Conservation (phyloP, 2,888 invertebrate genomes). For the Drosophila niveifrons region DNA sequence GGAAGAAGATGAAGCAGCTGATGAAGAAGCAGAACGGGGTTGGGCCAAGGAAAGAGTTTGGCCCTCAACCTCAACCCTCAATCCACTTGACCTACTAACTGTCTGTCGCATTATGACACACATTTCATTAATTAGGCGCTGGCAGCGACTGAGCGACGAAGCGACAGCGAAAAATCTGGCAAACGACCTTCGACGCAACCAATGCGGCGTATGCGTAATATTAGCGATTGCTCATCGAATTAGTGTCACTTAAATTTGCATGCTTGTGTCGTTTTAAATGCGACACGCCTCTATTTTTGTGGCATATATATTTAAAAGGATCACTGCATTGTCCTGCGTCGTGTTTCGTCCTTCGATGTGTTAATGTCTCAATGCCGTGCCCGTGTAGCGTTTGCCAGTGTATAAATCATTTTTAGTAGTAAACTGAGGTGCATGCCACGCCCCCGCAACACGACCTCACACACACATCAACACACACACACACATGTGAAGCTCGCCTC, state of each 20-base stretch:
- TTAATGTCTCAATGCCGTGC: conserved; percentile 78
- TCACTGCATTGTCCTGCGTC: neutral
- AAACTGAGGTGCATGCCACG: conserved; percentile 70
- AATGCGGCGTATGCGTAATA: conserved; percentile 74
- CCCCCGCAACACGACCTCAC: conserved; percentile 57
- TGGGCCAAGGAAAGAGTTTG: conserved; percentile 62
- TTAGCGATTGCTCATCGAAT: conserved; percentile 61
- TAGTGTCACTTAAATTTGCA: conserved; percentile 59
- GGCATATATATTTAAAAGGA: conserved; percentile 36
- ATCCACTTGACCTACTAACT: conserved; percentile 78
- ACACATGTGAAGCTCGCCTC: conserved; percentile 21
- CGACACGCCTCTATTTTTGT: conserved; percentile 18
- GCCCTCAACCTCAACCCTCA: conserved; percentile 68
- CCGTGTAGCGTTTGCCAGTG: conserved; percentile 59
- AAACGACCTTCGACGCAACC: conserved; percentile 48
- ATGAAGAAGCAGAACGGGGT: conserved; percentile 1
- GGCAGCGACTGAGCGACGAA: conserved; percentile 26
- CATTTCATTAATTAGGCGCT: conserved; percentile 78
- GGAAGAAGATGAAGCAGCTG: too few relatives aligned
- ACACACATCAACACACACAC: conserved; percentile 21
- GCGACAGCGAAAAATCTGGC: conserved; percentile 24
- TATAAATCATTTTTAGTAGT: conserved; percentile 74
- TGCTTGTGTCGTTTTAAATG: conserved; percentile 20
- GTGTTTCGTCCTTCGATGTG: conserved; percentile 41
- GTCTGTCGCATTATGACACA: conserved; percentile 79